A percentile compares a stretch with the other conserved stretches of the same genome.
phyloP scores from a whole-genome alignment of 2,888 invertebrate genomes.

The Gibbula magus region DNA sequence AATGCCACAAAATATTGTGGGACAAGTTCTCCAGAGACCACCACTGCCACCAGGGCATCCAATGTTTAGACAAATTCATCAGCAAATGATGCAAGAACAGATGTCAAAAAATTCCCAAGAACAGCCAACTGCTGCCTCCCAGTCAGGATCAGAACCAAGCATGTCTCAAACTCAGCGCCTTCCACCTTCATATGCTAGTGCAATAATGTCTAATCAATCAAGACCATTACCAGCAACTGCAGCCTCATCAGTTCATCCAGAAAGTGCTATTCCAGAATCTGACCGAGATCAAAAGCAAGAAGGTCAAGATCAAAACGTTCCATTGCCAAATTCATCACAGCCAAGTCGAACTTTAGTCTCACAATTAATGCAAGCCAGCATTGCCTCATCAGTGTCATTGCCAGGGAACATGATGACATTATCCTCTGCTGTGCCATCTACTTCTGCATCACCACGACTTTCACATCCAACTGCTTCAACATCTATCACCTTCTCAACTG shows the following conservation, averaged over 20 bases:
- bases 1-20: not conserved
- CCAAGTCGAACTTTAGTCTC: not conserved
- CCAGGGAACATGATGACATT: conserved; percentile 3
- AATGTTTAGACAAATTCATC: not conserved
- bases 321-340: not conserved
- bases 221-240: not conserved
- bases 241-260: not conserved
- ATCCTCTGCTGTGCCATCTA: not conserved
- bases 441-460: not conserved
- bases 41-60: not conserved
- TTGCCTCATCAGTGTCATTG: not conserved
- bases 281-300: not conserved
- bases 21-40: not conserved
- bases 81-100: not conserved
- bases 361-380: not conserved
- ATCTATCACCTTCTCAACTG: not conserved
- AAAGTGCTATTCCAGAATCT: not conserved
- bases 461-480: not conserved
- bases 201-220: conserved; percentile 12
- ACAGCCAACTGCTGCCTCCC: not conserved
- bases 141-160: not conserved
- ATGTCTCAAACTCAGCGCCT: conserved; percentile 7
- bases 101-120: not conserved
- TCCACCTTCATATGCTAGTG: conserved; percentile 21
- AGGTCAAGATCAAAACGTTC: not conserved